Evolutionary conservation across 2,888 invertebrate species (phyloP).

Genomic region (Corythucha ciliata): DNA sequence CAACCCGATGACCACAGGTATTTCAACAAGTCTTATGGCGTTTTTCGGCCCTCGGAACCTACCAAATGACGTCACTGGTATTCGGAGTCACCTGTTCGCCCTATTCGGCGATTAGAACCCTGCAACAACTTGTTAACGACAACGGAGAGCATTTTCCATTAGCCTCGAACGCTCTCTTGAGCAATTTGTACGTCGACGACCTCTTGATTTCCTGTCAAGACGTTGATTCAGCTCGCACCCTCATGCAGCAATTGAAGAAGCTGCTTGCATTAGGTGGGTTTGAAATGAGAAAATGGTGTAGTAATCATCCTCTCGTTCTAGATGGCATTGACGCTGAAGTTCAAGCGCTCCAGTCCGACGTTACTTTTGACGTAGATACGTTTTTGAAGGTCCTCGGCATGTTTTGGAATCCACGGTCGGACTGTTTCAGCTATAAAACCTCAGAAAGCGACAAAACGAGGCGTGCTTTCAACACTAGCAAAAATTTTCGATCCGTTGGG

Average conservation of each 20-base stretch:
- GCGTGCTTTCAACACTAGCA: slow-evolving; percentile 17
- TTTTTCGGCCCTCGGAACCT: too few species aligned
- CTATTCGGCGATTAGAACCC: slow-evolving; percentile 25
- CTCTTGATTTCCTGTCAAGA: slow-evolving; percentile 7
- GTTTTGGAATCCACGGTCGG: slow-evolving; percentile 26
- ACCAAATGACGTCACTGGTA: too few species aligned
- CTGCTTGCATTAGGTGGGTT: slow-evolving; percentile 20
- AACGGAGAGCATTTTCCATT: slow-evolving; percentile 23
- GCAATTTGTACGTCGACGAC: slow-evolving; percentile 22
- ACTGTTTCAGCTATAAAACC: slow-evolving; percentile 23
- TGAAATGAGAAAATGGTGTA: slow-evolving; percentile 19
- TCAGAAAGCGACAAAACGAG: slow-evolving; percentile 11
- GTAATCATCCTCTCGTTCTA: slow-evolving; percentile 6
- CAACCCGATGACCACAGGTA: too few species aligned
- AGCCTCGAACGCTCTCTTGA: slow-evolving; percentile 20
- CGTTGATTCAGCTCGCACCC: slow-evolving; percentile 6
- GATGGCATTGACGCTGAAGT: background rate
- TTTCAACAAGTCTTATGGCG: too few species aligned
- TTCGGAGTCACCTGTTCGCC: slow-evolving; percentile 32
- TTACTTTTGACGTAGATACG: background rate
- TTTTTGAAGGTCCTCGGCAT: slow-evolving; percentile 28
- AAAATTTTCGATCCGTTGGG: slow-evolving; percentile 30
- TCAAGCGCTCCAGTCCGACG: too few species aligned
- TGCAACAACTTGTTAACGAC: slow-evolving; percentile 29
- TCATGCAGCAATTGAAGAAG: slow-evolving; percentile 13